Evolutionary conservation across 2,113 vertebrate genomes (phyloP).

Genomic region (Laticauda laticaudata): DNA sequence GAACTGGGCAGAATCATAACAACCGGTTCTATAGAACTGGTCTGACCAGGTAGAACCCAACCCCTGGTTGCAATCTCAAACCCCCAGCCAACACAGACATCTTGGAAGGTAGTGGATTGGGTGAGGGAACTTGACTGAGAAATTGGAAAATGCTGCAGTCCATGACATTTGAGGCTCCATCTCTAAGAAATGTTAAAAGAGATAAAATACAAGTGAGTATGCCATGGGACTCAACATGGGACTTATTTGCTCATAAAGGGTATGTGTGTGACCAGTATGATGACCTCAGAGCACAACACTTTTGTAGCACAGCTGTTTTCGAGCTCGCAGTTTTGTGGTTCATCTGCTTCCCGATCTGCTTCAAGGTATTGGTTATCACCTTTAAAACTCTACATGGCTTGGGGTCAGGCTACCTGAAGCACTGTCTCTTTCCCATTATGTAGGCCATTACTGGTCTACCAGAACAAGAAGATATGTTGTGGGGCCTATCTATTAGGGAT

Average conservation of each 20-base stretch:
- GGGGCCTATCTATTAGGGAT: neutral
- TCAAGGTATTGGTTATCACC: neutral
- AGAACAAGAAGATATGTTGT: neutral
- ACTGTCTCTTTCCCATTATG: neutral
- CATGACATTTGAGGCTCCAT: neutral
- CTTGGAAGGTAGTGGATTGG: neutral
- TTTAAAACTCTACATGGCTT: neutral
- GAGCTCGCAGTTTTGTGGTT: neutral
- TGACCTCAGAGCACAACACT: neutral
- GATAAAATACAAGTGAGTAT: neutral
- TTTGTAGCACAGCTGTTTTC: neutral
- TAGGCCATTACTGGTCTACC: neutral
- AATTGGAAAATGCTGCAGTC: neutral
- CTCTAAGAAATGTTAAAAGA: neutral
- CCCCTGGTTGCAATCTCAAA: neutral
- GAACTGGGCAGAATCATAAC: too few relatives aligned
- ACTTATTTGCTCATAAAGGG: neutral
- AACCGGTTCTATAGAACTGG: too few relatives aligned
- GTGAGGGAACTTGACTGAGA: neutral
- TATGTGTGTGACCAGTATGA: neutral
- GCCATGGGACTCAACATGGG: neutral
- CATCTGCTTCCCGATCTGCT: neutral
- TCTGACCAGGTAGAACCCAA: too few relatives aligned
- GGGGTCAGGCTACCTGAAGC: neutral
- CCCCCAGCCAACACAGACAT: neutral